These are phyloP conservation scores for Hemiprocne comata DNA, from an alignment of 2,113 vertebrate genomes.

Conservation along the genomic window DNA sequence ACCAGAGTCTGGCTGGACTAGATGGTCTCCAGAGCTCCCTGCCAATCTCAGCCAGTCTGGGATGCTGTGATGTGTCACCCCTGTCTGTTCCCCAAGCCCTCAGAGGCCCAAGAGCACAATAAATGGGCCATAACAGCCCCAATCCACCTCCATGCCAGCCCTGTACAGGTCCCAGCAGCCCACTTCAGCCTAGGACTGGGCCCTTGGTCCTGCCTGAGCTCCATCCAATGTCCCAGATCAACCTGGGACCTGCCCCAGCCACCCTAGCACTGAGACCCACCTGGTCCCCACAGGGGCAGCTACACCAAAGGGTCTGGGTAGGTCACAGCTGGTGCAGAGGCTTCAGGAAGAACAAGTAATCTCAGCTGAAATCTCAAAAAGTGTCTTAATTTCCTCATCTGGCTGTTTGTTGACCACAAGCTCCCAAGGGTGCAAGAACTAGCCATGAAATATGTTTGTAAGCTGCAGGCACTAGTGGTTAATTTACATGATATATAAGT, in stretches of 20 bases:
- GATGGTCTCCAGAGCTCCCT: not conserved
- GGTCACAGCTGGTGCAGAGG: not conserved
- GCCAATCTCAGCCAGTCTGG: not conserved
- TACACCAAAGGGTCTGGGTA: not conserved
- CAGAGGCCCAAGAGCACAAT: not conserved
- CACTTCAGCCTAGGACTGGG: not conserved
- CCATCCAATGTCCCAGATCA: fast-evolving
- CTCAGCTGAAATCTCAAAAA: not conserved
- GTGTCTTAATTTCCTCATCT: not conserved
- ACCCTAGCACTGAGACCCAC: not conserved
- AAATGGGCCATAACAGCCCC: not conserved
- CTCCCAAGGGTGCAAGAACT: not conserved
- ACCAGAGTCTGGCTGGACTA: not conserved
- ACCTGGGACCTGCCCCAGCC: not conserved
- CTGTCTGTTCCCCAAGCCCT: not conserved
- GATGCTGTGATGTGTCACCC: not conserved
- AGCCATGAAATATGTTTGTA: not conserved
- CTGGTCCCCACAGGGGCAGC: not conserved
- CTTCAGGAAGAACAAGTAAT: not conserved
- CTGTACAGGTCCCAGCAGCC: fast-evolving
- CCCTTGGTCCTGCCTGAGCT: not conserved
- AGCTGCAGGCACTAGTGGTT: not conserved
- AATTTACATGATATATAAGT: slow-evolving; percentile 2
- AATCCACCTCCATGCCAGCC: fast-evolving
- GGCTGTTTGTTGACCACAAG: not conserved